These are phyloP conservation scores for Diadegma fenestrale DNA, from an alignment of 2,888 invertebrate genomes.

Conservation along the genomic window DNA sequence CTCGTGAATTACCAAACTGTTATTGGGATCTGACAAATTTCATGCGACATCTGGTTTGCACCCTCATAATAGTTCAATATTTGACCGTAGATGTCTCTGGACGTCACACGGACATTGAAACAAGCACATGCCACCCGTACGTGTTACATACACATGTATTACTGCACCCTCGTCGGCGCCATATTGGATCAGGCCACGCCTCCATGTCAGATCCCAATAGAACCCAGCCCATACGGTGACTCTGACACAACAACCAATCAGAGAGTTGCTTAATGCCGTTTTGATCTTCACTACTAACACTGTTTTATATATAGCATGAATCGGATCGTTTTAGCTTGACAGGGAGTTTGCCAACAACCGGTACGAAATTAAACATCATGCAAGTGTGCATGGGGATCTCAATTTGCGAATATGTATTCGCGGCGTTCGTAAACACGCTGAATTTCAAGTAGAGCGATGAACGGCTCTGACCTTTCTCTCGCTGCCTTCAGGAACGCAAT, in stretches of 20 bases:
- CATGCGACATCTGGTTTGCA: too few relatives aligned
- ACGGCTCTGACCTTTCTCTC: neutral
- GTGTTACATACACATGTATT: too few relatives aligned
- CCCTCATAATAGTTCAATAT: too few relatives aligned
- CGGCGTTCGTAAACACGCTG: neutral
- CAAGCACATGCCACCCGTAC: too few relatives aligned
- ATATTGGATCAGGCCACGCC: too few relatives aligned
- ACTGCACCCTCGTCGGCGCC: too few relatives aligned
- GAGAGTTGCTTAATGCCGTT: neutral
- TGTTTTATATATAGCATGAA: constrained; percentile 18
- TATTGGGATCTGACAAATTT: too few relatives aligned
- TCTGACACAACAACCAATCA: constrained; percentile 16
- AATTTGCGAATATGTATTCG: neutral
- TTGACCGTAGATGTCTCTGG: too few relatives aligned
- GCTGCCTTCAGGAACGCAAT: neutral
- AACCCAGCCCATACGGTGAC: constrained; percentile 38
- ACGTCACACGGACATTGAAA: too few relatives aligned
- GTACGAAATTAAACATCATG: constrained; percentile 2
- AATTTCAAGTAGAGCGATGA: neutral
- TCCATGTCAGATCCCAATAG: too few relatives aligned
- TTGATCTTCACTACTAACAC: neutral
- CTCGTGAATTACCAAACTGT: constrained; percentile 20
- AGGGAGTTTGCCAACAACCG: constrained; percentile 38
- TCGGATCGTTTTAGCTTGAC: neutral
- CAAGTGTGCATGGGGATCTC: neutral